phyloP scores from a whole-genome alignment of 2,113 vertebrate species.

The Cynocephalus volans region DNA sequence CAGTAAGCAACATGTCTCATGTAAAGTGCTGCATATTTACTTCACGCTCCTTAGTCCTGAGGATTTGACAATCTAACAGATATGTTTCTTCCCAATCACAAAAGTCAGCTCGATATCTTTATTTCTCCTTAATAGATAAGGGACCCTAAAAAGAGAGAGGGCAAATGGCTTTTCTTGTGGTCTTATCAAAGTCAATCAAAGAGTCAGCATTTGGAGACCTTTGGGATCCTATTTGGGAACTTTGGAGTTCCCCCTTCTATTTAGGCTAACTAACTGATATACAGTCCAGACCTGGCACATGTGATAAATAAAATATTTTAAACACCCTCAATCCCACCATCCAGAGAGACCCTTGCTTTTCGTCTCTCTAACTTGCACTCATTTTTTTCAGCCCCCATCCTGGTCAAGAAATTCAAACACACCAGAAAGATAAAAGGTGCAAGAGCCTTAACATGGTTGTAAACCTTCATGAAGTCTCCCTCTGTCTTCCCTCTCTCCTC shows the following conservation, averaged over 20 bases:
- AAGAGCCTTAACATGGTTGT: background rate
- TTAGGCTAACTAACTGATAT: background rate
- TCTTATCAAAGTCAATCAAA: constrained; percentile 42
- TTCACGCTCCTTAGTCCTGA: background rate
- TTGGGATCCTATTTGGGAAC: background rate
- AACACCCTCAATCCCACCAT: background rate
- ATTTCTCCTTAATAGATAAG: constrained; percentile 45
- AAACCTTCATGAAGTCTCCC: background rate
- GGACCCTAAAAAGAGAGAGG: background rate
- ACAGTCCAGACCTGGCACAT: background rate
- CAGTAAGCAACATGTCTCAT: background rate
- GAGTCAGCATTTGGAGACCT: background rate
- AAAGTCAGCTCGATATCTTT: background rate
- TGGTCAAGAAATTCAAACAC: background rate
- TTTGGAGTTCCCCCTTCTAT: background rate
- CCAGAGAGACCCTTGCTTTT: background rate
- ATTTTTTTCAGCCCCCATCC: background rate
- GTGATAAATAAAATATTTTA: background rate
- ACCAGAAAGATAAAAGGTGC: background rate
- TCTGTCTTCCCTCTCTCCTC: background rate
- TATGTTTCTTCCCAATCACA: background rate
- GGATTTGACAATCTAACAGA: constrained; percentile 26
- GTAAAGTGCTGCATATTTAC: constrained; percentile 46
- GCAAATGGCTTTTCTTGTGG: background rate
- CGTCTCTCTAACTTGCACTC: background rate